Percentiles rank a stretch among this genome's conserved stretches.
Evolutionary conservation across 2,888 invertebrate species (phyloP).

Genomic region (Arge pagana): DNA sequence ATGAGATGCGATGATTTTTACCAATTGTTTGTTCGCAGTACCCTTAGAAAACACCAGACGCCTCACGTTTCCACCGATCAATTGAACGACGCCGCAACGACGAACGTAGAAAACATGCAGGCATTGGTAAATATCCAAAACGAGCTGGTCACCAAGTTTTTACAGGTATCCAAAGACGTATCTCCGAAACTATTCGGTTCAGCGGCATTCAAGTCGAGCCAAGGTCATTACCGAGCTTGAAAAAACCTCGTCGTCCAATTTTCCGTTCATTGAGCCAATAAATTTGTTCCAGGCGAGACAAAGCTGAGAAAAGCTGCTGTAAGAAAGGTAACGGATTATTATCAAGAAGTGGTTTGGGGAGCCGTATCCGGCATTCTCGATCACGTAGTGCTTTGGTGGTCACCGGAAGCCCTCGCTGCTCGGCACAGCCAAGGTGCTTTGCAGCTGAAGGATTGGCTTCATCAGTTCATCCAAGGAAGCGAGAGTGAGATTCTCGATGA

Average conservation of each 20-base stretch:
- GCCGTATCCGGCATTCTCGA: constrained; percentile 80
- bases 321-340: constrained; percentile 70
- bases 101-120: constrained; percentile 65
- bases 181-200: constrained; percentile 66
- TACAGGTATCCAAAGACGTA: constrained; percentile 65
- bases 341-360: constrained; percentile 78
- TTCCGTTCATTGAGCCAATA: neutral
- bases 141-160: constrained; percentile 67
- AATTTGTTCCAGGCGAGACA: constrained; percentile 60
- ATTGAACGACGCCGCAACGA: constrained; percentile 58
- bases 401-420: constrained; percentile 71
- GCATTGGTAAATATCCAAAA: constrained; percentile 71
- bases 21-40: constrained; percentile 58
- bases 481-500: constrained; percentile 35
- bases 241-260: constrained; percentile 31
- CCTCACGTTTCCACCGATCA: constrained; percentile 60
- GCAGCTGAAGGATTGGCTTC: constrained; percentile 50
- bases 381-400: constrained; percentile 86
- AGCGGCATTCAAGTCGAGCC: constrained; percentile 66
- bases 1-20: neutral
- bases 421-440: constrained; percentile 56
- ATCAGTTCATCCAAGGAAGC: constrained; percentile 45
- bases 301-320: constrained; percentile 67
- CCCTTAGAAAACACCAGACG: constrained; percentile 73
- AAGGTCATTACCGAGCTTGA: constrained; percentile 50